These are phyloP conservation scores for Miichthys miiuy DNA, from an alignment of 2,797 vertebrate genomes.

Conservation along the genomic window DNA sequence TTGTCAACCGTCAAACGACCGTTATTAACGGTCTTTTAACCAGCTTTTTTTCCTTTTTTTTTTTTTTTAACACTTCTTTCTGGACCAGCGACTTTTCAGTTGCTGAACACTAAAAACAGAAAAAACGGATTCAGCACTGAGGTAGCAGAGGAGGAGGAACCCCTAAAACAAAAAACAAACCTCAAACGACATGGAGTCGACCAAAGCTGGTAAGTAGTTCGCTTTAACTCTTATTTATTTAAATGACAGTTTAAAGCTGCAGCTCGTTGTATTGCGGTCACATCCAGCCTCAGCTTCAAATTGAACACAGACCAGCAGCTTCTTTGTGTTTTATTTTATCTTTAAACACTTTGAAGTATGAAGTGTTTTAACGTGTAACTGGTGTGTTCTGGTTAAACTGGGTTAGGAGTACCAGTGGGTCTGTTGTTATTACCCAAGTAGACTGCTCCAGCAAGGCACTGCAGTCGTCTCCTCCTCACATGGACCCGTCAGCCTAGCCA, in stretches of 20 bases:
- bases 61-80: too few relatives aligned
- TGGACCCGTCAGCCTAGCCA: constrained; percentile 88
- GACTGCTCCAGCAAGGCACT: constrained; percentile 43
- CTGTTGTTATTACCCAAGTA: constrained; percentile 61
- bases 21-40: neutral
- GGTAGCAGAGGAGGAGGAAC: constrained; percentile 74
- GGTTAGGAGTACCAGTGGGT: constrained; percentile 64
- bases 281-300: neutral
- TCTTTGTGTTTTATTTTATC: accelerated
- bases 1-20: neutral
- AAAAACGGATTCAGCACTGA: constrained; percentile 75
- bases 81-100: constrained; percentile 71
- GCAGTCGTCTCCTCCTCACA: constrained; percentile 86
- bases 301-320: neutral
- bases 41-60: too few relatives aligned
- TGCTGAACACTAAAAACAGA: constrained; percentile 69
- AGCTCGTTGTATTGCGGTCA: neutral
- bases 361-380: neutral
- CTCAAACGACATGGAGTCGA: constrained; percentile 79
- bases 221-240: neutral
- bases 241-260: neutral
- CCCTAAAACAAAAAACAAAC: neutral
- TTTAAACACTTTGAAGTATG: neutral
- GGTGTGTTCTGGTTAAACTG: constrained; percentile 22
- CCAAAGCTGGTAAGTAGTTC: constrained; percentile 84